Evolutionary conservation across 1,140 invertebrate species (phyloP), one percentile per base, ranked within the genome.

Genomic region (Penaeus japonicus): DNA sequence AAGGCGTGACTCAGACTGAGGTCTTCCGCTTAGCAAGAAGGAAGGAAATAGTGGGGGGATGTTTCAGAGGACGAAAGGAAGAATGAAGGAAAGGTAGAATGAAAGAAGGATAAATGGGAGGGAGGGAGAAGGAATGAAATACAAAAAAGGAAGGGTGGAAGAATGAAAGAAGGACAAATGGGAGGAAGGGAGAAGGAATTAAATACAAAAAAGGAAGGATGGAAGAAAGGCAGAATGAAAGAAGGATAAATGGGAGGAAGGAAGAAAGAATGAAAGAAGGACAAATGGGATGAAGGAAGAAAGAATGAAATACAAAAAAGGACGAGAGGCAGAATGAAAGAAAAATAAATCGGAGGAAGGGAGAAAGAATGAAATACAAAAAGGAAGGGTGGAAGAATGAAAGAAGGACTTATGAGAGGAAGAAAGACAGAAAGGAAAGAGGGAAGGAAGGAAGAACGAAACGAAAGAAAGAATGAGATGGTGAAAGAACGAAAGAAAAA

Each of bases 181-280:
- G 65, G 79, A 39, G 27, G n/a, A n/a, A n/a, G n/a, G n/a, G n/a
- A n/a, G n/a, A n/a, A n/a, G n/a, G n/a, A n/a, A n/a, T n/a, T n/a
- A 81, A 73, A 81, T 73, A 39, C n/a, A 39, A 81, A 73, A 30
- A 27, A 39, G 79, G 47, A 47, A 39, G 79, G 47, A 47, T 32
- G 79, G 47, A 47, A 81, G 79, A 39, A 24, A 27, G 79, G 47
- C 35, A 30, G 79, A 39, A 27, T 55, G 17, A 39, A 27, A 39
- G 79, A 81, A 47, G 65, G 12, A 81, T n/a, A 81, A 73, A 81
- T 73, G n/a, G n/a, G n/a, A 81, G 35, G 65, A 47, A 81, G 79
- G 65, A 15, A 81, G 79, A 81, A 24, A 81, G 35, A 39, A 27
- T 24, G 79, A 81, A 27, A 81, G 17, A 39, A 24, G 65, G 24